Conservation (phyloP, 2,888 invertebrate genomes). For the Aplocera efformata region DNA sequence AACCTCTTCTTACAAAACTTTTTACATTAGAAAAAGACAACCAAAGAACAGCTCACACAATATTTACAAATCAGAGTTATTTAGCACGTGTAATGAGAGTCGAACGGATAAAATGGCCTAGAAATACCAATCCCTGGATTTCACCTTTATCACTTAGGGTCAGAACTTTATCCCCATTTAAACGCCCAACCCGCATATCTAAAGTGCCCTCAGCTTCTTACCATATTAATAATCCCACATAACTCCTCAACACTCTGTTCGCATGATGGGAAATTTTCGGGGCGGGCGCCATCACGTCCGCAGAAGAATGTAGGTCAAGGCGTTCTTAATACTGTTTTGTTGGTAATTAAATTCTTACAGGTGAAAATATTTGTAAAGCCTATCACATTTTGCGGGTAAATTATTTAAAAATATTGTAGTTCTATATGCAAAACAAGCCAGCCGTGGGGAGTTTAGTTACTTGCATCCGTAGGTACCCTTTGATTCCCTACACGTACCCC, state of each 20-base stretch:
- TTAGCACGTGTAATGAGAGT: too few relatives aligned
- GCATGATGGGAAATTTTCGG: background rate
- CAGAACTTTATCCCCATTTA: constrained; percentile 4
- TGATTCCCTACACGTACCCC: too few relatives aligned
- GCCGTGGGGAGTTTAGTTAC: too few relatives aligned
- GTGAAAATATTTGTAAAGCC: too few relatives aligned
- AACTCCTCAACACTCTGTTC: background rate
- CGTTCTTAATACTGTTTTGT: constrained; percentile 4
- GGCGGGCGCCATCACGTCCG: constrained; percentile 8
- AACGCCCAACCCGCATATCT: constrained; percentile 10
- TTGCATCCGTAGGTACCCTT: too few relatives aligned
- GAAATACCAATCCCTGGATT: constrained; percentile 1
- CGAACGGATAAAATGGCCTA: constrained; percentile 1
- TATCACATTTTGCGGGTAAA: too few relatives aligned
- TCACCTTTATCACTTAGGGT: constrained; percentile 3
- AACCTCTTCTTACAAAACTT: too few relatives aligned
- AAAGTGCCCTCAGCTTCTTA: constrained; percentile 14
- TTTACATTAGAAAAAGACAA: too few relatives aligned
- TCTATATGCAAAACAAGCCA: too few relatives aligned
- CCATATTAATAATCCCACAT: constrained; percentile 15
- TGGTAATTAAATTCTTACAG: constrained; percentile 9
- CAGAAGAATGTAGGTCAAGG: constrained; percentile 12
- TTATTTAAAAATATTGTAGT: too few relatives aligned
- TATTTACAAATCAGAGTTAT: too few relatives aligned
- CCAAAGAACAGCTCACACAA: too few relatives aligned